A percentile compares a stretch with the other conserved stretches of the same genome.
Conservation (phyloP, 2,888 invertebrate species). For the Podotricha telesiphe region DNA sequence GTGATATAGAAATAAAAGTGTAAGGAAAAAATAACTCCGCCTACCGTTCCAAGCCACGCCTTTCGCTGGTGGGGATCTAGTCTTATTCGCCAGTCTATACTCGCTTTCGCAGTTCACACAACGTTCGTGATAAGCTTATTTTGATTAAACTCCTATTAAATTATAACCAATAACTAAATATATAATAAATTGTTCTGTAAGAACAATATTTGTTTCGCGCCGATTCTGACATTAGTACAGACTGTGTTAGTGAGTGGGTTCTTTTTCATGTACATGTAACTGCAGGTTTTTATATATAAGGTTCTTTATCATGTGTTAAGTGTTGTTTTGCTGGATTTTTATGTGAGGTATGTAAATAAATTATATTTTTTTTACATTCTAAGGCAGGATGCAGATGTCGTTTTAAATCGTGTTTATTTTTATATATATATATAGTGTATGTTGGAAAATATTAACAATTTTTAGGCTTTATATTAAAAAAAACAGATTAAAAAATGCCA, state of each 20-base stretch:
- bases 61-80: slow-evolving; percentile 57
- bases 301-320: slow-evolving; percentile 32
- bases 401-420: not conserved
- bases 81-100: slow-evolving; percentile 69
- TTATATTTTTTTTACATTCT: not conserved
- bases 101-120: slow-evolving; percentile 67
- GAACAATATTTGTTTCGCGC: slow-evolving; percentile 7
- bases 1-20: slow-evolving; percentile 65
- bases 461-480: not conserved
- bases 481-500: not conserved
- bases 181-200: not conserved
- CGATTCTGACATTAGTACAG: slow-evolving; percentile 28
- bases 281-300: not conserved
- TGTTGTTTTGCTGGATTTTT: slow-evolving; percentile 29
- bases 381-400: not conserved
- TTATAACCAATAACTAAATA: slow-evolving; percentile 33
- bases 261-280: slow-evolving; percentile 11
- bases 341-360: slow-evolving; percentile 12
- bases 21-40: slow-evolving; percentile 66
- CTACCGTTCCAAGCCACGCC: slow-evolving; percentile 61
- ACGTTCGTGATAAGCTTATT: slow-evolving; percentile 45
- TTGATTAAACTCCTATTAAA: slow-evolving; percentile 41
- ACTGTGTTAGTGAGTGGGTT: slow-evolving; percentile 34
- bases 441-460: not conserved
- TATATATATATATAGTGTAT: no score